Base-by-base conservation (phyloP, 2,888 invertebrate species). In the Thecophora atra region DNA sequence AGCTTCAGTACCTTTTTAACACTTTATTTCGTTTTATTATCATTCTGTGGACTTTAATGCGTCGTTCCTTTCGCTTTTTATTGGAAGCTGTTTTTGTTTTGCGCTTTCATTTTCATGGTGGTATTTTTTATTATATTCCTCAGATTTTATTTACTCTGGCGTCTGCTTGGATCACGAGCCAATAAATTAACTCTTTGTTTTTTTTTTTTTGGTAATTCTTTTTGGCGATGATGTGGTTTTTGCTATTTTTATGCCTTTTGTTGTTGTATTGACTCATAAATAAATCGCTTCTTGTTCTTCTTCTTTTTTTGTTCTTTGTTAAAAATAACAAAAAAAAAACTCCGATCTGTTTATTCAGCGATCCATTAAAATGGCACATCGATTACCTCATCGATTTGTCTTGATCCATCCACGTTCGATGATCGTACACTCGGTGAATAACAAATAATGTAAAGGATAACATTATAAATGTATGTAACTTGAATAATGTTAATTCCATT, bases 141-240 rank as follows among this genome's bases (percentile, higher is more conserved):
- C 76, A 79, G 76, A 75, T 81, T 80, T 81, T 79, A 80, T 80
- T 80, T 80, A 81, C 76, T n/a, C n/a, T 80, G 76, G 74, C 73
- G 56, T 65, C 74, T 72, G 66, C 73, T 63, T 52, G 42, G 60
- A 30, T 51, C 52, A 44, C 30, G 52, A 58, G 26, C 63, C 72
- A 63, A 72, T 72, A 72, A 72, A 69, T 72, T 69, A 69, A 72
- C 54, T 60, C 63, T 65, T 54, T 66, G 28, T 72, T 66, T 68
- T 72, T 67, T 74, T 60, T 62, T n/a, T 21, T 13, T 42, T 64
- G 19, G 19, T 44, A 15, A 42, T 19, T 15, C 11, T 64, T 64
- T 30, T n/a, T 37, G 37, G 24, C 44, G 44, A 44, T 64, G 42
- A 19, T 37, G 63, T 21, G n/a, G 17, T 30, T 60, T 26, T 11